phyloP scores from a whole-genome alignment of 2,113 vertebrate genomes.

The Tyto alba region DNA sequence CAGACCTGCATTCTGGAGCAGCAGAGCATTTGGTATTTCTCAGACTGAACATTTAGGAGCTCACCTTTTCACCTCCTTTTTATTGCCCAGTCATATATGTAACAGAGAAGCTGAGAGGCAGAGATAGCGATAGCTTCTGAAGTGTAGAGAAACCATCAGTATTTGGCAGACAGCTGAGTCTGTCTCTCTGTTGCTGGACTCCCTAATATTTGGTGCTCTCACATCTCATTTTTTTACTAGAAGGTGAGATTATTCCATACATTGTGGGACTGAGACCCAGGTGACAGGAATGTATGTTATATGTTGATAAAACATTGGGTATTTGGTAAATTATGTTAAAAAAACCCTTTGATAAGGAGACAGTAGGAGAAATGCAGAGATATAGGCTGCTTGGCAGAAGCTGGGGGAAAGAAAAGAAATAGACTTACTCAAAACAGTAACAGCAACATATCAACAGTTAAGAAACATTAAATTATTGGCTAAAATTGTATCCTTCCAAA shows the following conservation, averaged over 20 bases:
- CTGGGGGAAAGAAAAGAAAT: rapidly evolving
- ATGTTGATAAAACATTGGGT: neutral
- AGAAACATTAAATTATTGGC: neutral
- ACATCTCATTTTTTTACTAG: neutral
- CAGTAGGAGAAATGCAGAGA: neutral
- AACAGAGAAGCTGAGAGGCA: neutral
- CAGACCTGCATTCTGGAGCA: neutral
- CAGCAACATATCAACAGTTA: neutral
- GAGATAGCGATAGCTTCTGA: neutral
- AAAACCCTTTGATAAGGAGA: neutral
- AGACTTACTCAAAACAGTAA: neutral
- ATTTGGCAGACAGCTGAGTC: neutral
- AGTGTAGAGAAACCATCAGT: neutral
- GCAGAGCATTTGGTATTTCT: neutral
- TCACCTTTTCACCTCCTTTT: neutral
- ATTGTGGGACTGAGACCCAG: neutral
- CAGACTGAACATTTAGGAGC: neutral
- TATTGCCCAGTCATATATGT: rapidly evolving
- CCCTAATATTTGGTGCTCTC: neutral
- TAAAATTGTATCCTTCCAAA: neutral
- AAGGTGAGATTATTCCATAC: neutral
- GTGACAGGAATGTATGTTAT: neutral
- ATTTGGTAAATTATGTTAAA: neutral
- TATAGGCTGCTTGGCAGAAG: neutral
- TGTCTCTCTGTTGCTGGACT: neutral